Evolutionary conservation across 2,113 vertebrate genomes (phyloP).

Genomic region (Stigmatopora argus): DNA sequence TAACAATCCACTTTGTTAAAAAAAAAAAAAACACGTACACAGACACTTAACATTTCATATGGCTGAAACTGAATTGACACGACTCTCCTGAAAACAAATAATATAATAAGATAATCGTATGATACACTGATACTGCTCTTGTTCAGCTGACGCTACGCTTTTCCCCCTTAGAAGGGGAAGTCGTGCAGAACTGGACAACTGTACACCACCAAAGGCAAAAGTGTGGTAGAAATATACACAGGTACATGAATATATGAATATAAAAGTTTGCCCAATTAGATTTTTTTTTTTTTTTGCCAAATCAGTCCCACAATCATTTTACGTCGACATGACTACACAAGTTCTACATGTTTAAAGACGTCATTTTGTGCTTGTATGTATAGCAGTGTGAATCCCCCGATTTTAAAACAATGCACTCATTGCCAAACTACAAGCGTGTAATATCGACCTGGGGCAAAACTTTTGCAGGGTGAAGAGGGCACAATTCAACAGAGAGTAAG

Average conservation of each 20-base stretch:
- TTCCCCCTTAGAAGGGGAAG: constrained; percentile 40
- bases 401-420: constrained; percentile 50
- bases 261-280: constrained; percentile 56
- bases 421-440: constrained; percentile 51
- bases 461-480: constrained; percentile 12
- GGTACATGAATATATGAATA: constrained; percentile 59
- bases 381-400: constrained; percentile 38
- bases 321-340: constrained; percentile 32
- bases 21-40: constrained; percentile 31
- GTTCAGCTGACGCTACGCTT: constrained; percentile 59
- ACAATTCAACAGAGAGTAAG: constrained; percentile 32
- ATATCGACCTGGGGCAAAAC: constrained; percentile 37
- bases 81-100: constrained; percentile 23
- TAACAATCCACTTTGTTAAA: constrained; percentile 65
- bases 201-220: constrained; percentile 59
- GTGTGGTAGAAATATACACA: constrained; percentile 69
- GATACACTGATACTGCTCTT: constrained; percentile 60
- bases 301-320: constrained; percentile 43
- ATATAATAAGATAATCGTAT: constrained; percentile 29
- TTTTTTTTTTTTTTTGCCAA: constrained; percentile 20
- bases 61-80: constrained; percentile 52
- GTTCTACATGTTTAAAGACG: constrained; percentile 40
- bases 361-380: constrained; percentile 68
- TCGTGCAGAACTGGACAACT: constrained; percentile 51
- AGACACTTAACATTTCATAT: constrained; percentile 12